Evolutionary conservation across 2,888 invertebrate genomes (phyloP), one percentile per base, ranked within the genome.

Genomic region (Theodoxus fluviatilis): DNA sequence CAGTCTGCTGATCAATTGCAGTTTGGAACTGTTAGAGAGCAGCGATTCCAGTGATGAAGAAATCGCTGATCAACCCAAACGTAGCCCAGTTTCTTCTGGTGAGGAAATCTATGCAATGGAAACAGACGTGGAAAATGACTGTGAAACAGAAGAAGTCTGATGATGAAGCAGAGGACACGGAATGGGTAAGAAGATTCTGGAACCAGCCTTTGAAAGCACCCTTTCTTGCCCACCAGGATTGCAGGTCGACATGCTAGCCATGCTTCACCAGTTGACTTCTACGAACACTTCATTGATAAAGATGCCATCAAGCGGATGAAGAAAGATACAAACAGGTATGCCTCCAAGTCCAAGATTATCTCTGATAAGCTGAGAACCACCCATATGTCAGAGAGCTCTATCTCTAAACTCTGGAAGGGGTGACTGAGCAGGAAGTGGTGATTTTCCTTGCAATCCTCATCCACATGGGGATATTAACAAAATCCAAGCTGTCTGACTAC

Each of bases 401-500:
- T 63, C 38, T 63, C 22, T 63, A 35, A 6, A 15, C n/a, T 3
- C 9, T 63, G 63, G 63, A 63, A 6, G 28, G 22, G 22, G 28
- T 63, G 9, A 37, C 63, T 3, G 37, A 37, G 35, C 6, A 6
- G n/a, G 63, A 63, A 2, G n/a, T 63, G 18, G 2, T 15, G 3
- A 25, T 15, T 15, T 63, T 63, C 18, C 15, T 63, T 35, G 33
- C 38, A 3, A 63, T 63, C 28, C 63, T 47, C 33, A 9, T 61
- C 9, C 61, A 69, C 63, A 69, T 63, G 68, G 61, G 61, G 22
- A 31, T 61, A 1, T 40, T 57, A 6, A n/a, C 28, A 18, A 68
- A 68, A 38, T 40, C 59, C 15, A 15, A 37, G 33, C 25, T 59
- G 0, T 9, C 9, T 0, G 68, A 68, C 22, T 68, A 68, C 68